These are phyloP conservation scores for Procambarus virginalis DNA, from an alignment of 1,140 invertebrate genomes.

Conservation along the genomic window DNA sequence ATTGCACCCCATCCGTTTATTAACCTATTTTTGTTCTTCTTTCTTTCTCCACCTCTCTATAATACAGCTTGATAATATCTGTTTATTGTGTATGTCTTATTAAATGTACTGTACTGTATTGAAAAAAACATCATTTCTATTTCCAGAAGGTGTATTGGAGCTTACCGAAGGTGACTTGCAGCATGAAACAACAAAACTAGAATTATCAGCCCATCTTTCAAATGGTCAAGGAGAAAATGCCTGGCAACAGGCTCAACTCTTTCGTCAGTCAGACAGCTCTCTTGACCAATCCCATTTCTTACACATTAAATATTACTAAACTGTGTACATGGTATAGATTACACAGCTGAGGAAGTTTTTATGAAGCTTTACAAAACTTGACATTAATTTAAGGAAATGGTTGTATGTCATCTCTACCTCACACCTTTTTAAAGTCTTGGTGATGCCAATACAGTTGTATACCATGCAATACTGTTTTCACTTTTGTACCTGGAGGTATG, in stretches of 20 bases:
- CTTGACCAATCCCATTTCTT: constrained; percentile 10
- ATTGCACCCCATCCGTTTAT: no score
- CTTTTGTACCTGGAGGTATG: no score
- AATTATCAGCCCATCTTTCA: constrained; percentile 23
- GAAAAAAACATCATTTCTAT: neutral
- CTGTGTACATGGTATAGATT: neutral
- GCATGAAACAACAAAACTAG: constrained; percentile 5
- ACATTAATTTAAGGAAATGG: neutral
- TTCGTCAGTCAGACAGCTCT: constrained; percentile 1
- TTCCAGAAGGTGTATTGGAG: constrained; percentile 31
- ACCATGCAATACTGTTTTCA: neutral
- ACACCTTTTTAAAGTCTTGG: neutral
- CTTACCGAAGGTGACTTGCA: constrained; percentile 4
- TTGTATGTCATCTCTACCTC: neutral
- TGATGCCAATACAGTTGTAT: neutral
- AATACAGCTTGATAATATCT: no score
- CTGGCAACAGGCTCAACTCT: constrained; percentile 23
- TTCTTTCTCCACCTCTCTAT: no score
- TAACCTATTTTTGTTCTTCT: no score
- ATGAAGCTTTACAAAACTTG: no score
- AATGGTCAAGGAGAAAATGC: constrained; percentile 29
- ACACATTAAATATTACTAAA: constrained; percentile 8
- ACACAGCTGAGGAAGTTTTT: neutral
- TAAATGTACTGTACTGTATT: neutral
- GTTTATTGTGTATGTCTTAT: neutral